Conservation (phyloP, 2,113 vertebrate genomes). For the Cheilinus undulatus region DNA sequence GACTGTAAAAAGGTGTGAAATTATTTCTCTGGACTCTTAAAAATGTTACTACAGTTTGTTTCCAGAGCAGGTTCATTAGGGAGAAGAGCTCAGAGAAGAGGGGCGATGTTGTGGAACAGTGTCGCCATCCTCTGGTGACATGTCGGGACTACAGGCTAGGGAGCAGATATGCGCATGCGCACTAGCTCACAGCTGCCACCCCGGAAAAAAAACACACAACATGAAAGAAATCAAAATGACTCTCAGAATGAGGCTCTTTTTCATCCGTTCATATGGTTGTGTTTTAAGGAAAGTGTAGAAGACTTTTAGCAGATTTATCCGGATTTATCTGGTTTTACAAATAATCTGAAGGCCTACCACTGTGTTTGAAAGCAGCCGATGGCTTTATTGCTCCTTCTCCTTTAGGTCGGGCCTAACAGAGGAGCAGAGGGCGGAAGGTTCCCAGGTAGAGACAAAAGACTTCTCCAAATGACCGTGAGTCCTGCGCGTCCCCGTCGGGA, state of each 20-base stretch:
- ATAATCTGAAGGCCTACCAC: conserved; percentile 4
- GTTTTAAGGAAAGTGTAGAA: background rate
- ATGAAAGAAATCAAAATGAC: background rate
- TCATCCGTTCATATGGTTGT: background rate
- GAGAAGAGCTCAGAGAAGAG: background rate
- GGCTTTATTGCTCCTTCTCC: conserved; percentile 80
- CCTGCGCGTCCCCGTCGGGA: conserved; percentile 74
- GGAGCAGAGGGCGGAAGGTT: conserved; percentile 78
- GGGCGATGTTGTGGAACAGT: conserved; percentile 80
- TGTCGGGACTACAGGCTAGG: background rate
- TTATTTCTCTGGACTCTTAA: conserved; percentile 62
- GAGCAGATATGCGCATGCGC: conserved; percentile 17
- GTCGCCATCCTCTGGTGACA: conserved; percentile 87
- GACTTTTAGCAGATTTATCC: background rate
- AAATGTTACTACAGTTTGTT: conserved; percentile 53
- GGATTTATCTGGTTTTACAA: background rate
- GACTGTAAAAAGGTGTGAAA: conserved; percentile 71
- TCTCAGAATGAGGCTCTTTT: too few relatives aligned
- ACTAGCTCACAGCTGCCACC: background rate
- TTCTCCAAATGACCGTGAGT: conserved; percentile 83
- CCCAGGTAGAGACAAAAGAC: conserved; percentile 85
- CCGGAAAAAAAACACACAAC: background rate
- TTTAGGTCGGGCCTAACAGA: conserved; percentile 85
- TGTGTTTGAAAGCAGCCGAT: conserved; percentile 34
- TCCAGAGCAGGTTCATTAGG: conserved; percentile 41